A percentile compares a stretch with the other conserved stretches of the same genome.
Evolutionary conservation across 2,797 vertebrate species (phyloP).

Genomic region (Chelidonichthys spinosus): DNA sequence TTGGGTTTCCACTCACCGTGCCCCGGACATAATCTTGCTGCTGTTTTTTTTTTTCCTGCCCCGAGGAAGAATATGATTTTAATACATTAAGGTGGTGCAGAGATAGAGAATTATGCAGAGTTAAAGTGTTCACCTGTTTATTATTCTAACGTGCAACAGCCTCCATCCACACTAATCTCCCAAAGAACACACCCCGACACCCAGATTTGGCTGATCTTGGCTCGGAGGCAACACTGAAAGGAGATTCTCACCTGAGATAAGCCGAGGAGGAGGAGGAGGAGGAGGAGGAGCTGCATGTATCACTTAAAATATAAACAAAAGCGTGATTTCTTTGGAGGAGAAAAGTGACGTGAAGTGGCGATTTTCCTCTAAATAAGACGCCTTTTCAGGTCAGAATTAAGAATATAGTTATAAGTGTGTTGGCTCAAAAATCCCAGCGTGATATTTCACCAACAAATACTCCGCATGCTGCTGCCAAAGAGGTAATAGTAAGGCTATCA

Average conservation of each 20-base stretch:
- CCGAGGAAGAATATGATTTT: slow-evolving; percentile 80
- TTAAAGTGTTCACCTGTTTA: slow-evolving; percentile 84
- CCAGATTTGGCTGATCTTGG: slow-evolving; percentile 81
- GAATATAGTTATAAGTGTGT: background rate
- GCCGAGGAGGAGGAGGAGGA: slow-evolving; percentile 59
- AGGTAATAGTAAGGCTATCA: slow-evolving; percentile 64
- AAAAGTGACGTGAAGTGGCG: slow-evolving; percentile 26
- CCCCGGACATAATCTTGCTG: slow-evolving; percentile 82
- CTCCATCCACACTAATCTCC: slow-evolving; percentile 83
- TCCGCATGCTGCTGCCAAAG: slow-evolving; percentile 61
- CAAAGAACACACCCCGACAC: slow-evolving; percentile 80
- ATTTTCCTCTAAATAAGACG: slow-evolving; percentile 23
- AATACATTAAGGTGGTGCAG: slow-evolving; percentile 78
- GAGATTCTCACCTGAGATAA: slow-evolving; percentile 85
- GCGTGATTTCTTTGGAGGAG: slow-evolving; percentile 24
- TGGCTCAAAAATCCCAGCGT: slow-evolving; percentile 28
- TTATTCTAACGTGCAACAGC: slow-evolving; percentile 82
- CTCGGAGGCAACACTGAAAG: slow-evolving; percentile 71
- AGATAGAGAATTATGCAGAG: slow-evolving; percentile 84
- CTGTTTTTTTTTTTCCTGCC: slow-evolving; percentile 80
- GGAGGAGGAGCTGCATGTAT: slow-evolving; percentile 47
- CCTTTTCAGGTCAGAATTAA: slow-evolving; percentile 15
- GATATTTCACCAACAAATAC: slow-evolving; percentile 51
- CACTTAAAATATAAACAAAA: slow-evolving; percentile 63
- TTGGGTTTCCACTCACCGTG: slow-evolving; percentile 78